Evolutionary conservation across 2,113 vertebrate species (phyloP).

Genomic region (Mobula birostris): DNA sequence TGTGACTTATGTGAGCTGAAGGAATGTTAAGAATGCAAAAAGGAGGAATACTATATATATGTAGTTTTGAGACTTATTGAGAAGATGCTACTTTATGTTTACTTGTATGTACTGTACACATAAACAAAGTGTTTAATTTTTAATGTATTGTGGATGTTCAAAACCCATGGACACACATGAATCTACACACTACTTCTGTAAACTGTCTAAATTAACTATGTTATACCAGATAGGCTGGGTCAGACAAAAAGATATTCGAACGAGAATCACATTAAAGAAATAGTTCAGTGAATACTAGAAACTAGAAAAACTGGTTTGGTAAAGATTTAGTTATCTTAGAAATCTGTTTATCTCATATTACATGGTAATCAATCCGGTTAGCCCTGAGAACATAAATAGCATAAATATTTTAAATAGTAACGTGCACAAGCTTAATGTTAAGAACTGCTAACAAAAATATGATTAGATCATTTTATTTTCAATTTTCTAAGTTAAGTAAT

Average conservation of each 20-base stretch:
- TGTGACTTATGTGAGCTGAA: neutral
- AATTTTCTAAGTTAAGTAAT: neutral
- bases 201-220: neutral
- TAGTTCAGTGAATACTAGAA: neutral
- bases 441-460: neutral
- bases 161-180: too few relatives aligned
- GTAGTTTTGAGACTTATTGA: neutral
- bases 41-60: neutral
- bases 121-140: neutral
- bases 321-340: neutral
- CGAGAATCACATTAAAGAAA: neutral
- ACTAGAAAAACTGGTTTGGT: neutral
- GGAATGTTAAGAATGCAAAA: neutral
- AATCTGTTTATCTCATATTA: slow-evolving; percentile 19
- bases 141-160: neutral
- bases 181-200: neutral
- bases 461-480: neutral
- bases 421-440: neutral
- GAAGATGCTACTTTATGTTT: neutral
- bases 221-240: neutral
- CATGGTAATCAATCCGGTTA: neutral
- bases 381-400: neutral
- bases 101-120: neutral
- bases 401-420: neutral
- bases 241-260: neutral